Percentiles rank a stretch among this genome's conserved stretches.
Evolutionary conservation across 2,113 vertebrate species (phyloP).

Genomic region (Pelecanus crispus): DNA sequence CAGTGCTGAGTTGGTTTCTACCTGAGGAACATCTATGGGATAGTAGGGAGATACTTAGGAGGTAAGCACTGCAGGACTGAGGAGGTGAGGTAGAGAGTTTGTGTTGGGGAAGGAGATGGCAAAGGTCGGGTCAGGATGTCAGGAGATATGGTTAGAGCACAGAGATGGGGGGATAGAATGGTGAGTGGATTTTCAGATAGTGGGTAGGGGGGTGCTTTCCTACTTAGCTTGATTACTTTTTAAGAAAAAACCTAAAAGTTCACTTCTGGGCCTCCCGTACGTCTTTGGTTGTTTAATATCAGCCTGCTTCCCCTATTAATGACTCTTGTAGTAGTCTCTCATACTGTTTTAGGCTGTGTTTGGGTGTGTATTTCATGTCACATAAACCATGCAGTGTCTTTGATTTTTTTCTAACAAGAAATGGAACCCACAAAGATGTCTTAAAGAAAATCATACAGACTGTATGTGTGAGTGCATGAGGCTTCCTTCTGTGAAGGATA

Average conservation of each 20-base stretch:
- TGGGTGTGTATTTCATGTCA: neutral
- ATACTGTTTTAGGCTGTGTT: neutral
- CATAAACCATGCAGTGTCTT: neutral
- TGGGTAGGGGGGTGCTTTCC: neutral
- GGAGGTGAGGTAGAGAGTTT: neutral
- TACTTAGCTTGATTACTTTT: neutral
- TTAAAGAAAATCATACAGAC: neutral
- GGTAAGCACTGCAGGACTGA: neutral
- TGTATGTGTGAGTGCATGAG: neutral
- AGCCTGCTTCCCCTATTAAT: neutral
- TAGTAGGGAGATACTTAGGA: neutral
- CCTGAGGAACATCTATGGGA: neutral
- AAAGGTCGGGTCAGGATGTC: neutral
- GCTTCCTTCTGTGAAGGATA: neutral
- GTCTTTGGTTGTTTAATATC: neutral
- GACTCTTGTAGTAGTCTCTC: neutral
- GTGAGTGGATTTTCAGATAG: neutral
- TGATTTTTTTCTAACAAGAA: neutral
- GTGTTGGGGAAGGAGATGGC: neutral
- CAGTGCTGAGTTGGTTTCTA: neutral
- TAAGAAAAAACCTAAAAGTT: neutral
- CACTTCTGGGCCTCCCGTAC: neutral
- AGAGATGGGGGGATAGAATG: fast-evolving
- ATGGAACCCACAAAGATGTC: neutral
- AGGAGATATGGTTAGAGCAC: neutral